A percentile compares a stretch with the other conserved stretches of the same genome.
Conservation (phyloP, 2,113 vertebrate species). For the Gallinago jamesoni region DNA sequence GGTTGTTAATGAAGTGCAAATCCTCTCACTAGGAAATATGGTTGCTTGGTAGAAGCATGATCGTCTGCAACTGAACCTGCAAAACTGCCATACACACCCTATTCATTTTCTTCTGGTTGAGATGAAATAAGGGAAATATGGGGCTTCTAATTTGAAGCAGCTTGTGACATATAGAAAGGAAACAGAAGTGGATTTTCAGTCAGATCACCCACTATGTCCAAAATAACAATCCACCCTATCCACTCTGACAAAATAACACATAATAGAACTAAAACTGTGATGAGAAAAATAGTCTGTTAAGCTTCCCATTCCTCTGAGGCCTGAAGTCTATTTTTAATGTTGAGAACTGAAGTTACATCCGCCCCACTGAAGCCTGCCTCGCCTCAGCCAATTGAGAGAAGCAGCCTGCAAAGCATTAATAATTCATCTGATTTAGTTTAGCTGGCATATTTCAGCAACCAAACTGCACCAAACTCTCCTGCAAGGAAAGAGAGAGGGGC, state of each 20-base stretch:
- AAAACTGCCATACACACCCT: background rate
- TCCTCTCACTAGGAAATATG: background rate
- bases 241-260: conserved; percentile 64
- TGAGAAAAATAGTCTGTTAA: conserved; percentile 61
- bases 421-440: conserved; percentile 49
- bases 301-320: conserved; percentile 46
- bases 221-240: conserved; percentile 69
- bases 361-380: conserved; percentile 9
- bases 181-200: conserved; percentile 40
- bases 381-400: conserved; percentile 23
- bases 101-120: background rate
- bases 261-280: conserved; percentile 60
- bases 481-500: background rate
- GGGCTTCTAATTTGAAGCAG: conserved; percentile 7
- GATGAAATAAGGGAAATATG: background rate
- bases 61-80: background rate
- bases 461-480: conserved; percentile 32
- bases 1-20: background rate
- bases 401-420: conserved; percentile 44
- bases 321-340: conserved; percentile 57
- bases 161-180: conserved; percentile 46
- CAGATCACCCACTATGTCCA: conserved; percentile 57
- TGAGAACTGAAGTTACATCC: conserved; percentile 14
- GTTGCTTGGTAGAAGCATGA: background rate
- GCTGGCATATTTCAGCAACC: conserved; percentile 12